Percentiles rank a stretch among this genome's conserved stretches.
These are phyloP conservation scores for Lipotes vexillifer DNA, from an alignment of 2,113 vertebrate species.

Conservation along the genomic window DNA sequence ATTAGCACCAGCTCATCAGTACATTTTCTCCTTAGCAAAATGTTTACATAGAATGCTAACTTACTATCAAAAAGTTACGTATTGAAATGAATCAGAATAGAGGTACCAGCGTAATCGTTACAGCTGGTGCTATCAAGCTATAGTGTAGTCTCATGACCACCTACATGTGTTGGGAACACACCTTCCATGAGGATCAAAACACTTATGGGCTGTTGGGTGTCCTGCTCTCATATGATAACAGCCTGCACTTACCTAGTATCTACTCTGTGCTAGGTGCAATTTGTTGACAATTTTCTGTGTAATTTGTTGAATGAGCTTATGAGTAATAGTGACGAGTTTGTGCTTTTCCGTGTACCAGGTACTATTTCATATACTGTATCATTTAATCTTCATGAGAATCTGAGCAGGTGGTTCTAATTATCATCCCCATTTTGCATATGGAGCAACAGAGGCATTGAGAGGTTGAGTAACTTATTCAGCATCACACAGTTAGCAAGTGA, in stretches of 20 bases:
- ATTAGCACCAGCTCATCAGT: neutral
- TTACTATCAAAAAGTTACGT: neutral
- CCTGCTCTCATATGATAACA: neutral
- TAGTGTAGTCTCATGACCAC: neutral
- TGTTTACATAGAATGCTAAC: neutral
- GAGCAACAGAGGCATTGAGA: neutral
- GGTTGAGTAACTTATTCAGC: neutral
- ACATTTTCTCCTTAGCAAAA: neutral
- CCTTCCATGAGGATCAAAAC: neutral
- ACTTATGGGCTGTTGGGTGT: fast-evolving
- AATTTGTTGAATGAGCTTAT: neutral
- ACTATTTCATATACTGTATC: neutral
- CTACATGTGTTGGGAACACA: neutral
- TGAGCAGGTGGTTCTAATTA: neutral
- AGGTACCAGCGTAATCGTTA: neutral
- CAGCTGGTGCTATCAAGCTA: neutral
- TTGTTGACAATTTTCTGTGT: neutral
- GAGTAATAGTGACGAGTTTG: neutral
- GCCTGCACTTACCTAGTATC: neutral
- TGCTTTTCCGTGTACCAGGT: neutral
- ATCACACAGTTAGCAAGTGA: neutral
- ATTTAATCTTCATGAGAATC: neutral
- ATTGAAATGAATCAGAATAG: neutral
- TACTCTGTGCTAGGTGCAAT: neutral
- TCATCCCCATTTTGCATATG: neutral